A percentile compares a stretch with the other conserved stretches of the same genome.
These are phyloP conservation scores for Andricus quercusramuli DNA, from an alignment of 2,888 invertebrate genomes.

Conservation along the genomic window DNA sequence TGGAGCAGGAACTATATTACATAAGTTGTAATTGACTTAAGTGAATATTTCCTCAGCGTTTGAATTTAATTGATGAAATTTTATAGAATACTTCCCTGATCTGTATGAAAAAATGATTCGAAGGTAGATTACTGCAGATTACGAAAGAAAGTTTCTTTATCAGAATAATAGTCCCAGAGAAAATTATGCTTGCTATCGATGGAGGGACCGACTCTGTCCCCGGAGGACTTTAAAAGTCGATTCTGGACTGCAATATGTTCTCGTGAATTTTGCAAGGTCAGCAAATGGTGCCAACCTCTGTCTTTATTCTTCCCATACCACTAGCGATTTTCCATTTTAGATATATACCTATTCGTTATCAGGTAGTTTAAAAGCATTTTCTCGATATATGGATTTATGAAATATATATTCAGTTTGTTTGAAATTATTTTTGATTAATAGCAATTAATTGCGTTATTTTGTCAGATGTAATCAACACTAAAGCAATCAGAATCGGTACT, in stretches of 20 bases:
- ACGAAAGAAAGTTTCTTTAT: background rate
- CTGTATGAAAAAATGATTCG: background rate
- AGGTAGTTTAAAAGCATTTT: background rate
- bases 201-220: slow-evolving; percentile 9
- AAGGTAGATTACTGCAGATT: background rate
- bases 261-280: slow-evolving; percentile 32
- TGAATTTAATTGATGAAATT: background rate
- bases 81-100: accelerated
- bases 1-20: background rate
- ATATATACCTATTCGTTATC: slow-evolving; percentile 17
- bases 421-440: too few species aligned
- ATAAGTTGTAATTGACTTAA: background rate
- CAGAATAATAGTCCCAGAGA: slow-evolving; percentile 29
- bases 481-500: too few species aligned
- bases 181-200: slow-evolving; percentile 12
- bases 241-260: slow-evolving; percentile 30
- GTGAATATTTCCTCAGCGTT: background rate
- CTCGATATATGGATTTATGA: too few species aligned
- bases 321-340: background rate
- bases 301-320: slow-evolving; percentile 4
- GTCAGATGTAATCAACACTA: too few species aligned
- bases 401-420: too few species aligned
- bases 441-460: too few species aligned
- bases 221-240: slow-evolving; percentile 32
- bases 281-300: slow-evolving; percentile 18